Evolutionary conservation across 2,888 invertebrate genomes (phyloP).

Genomic region (Tachina lurida): DNA sequence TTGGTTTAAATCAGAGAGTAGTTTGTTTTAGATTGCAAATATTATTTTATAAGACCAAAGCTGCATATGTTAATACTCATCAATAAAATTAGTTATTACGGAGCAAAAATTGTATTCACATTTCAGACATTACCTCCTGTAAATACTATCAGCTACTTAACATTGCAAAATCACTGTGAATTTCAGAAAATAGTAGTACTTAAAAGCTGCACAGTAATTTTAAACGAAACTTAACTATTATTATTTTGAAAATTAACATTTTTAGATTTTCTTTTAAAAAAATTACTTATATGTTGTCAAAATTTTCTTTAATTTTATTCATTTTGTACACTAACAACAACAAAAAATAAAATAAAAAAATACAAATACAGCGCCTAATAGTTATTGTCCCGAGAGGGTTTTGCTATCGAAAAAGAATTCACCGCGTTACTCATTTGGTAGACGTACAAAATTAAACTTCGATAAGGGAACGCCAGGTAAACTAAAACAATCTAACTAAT

Average conservation of each 20-base stretch:
- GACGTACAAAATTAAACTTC: constrained; percentile 84
- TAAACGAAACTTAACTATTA: neutral
- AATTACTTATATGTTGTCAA: constrained; percentile 58
- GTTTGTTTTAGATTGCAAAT: neutral
- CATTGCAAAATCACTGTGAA: constrained; percentile 31
- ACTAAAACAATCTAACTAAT: constrained; percentile 51
- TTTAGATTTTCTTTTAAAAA: constrained; percentile 14
- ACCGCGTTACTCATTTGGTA: constrained; percentile 83
- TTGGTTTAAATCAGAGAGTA: neutral
- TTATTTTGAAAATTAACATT: constrained; percentile 26
- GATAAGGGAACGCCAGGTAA: constrained; percentile 81
- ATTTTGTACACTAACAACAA: constrained; percentile 56
- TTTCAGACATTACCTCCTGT: constrained; percentile 2
- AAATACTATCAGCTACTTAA: constrained; percentile 23
- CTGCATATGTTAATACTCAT: neutral
- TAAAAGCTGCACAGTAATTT: constrained; percentile 38
- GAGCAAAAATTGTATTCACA: neutral
- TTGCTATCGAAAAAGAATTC: constrained; percentile 83
- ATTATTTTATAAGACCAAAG: constrained; percentile 3
- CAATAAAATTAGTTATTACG: neutral
- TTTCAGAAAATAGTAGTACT: constrained; percentile 8
- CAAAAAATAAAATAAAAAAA: constrained; percentile 28
- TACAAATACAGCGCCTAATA: constrained; percentile 81
- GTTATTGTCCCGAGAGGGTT: constrained; percentile 85
- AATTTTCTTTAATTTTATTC: constrained; percentile 64